phyloP scores from a whole-genome alignment of 2,888 invertebrate species.

The Coecobrya sp. region DNA sequence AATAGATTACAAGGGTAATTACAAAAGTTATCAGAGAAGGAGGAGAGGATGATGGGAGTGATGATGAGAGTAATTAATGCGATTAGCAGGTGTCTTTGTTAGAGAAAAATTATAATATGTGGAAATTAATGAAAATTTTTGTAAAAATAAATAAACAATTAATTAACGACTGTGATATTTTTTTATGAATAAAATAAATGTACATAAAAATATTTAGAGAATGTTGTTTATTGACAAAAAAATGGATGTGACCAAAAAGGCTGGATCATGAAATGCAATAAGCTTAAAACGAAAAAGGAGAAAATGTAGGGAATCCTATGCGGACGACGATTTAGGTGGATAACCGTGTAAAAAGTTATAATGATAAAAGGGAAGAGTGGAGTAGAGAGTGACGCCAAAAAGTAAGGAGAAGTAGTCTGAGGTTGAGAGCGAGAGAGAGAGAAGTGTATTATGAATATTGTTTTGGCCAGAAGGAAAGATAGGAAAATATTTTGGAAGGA shows the following conservation, averaged over 20 bases:
- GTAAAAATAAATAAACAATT: too few species aligned
- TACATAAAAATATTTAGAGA: too few species aligned
- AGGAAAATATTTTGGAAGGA: not conserved
- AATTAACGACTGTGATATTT: too few species aligned
- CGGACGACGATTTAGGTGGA: not conserved
- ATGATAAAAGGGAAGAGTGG: constrained; percentile 27
- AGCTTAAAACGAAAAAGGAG: not conserved
- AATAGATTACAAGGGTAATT: not conserved
- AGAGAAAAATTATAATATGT: too few species aligned
- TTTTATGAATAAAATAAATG: too few species aligned
- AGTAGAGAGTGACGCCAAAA: not conserved
- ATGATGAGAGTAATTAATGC: too few species aligned
- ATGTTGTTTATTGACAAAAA: too few species aligned
- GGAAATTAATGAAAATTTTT: too few species aligned
- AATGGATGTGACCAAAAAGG: too few species aligned
- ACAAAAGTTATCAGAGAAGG: not conserved
- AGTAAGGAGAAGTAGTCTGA: not conserved
- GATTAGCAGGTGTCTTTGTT: too few species aligned
- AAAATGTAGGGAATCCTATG: constrained; percentile 4
- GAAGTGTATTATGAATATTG: constrained; percentile 74
- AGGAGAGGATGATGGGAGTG: too few species aligned
- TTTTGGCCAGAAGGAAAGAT: constrained; percentile 60
- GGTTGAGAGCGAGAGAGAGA: not conserved
- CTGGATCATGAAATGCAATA: too few species aligned
- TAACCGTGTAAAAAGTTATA: not conserved